These are phyloP conservation scores for Scaptodrosophila latifasciaeformis DNA, from an alignment of 2,888 invertebrate species.

Conservation along the genomic window DNA sequence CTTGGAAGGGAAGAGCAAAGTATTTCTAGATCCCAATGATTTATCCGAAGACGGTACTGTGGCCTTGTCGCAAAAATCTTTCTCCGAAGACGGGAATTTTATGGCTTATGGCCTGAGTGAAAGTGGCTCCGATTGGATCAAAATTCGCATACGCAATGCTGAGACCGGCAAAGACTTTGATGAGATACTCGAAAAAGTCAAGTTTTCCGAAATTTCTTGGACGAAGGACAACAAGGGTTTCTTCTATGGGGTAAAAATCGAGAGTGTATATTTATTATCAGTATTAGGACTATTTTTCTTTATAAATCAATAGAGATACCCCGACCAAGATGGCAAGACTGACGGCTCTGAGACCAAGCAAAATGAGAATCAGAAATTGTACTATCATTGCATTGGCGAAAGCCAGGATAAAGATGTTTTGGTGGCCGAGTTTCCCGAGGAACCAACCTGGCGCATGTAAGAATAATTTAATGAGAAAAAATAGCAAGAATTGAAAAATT, in stretches of 20 bases:
- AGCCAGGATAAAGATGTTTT: slow-evolving; percentile 90
- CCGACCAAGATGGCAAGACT: slow-evolving; percentile 86
- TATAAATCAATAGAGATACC: slow-evolving; percentile 81
- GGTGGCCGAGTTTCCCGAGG: slow-evolving; percentile 91
- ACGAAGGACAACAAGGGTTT: slow-evolving; percentile 95
- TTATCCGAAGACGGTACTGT: slow-evolving; percentile 94
- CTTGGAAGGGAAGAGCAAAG: slow-evolving; percentile 83
- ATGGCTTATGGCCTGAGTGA: slow-evolving; percentile 94
- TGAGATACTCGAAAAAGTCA: slow-evolving; percentile 93
- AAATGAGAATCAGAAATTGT: slow-evolving; percentile 93
- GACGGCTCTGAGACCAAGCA: slow-evolving; percentile 94
- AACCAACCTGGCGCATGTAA: slow-evolving; percentile 94
- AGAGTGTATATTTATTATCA: background rate
- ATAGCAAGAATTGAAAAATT: background rate
- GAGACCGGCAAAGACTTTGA: slow-evolving; percentile 86
- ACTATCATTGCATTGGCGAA: slow-evolving; percentile 92
- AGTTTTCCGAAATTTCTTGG: slow-evolving; percentile 94
- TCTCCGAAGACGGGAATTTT: slow-evolving; percentile 91
- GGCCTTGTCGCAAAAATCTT: slow-evolving; percentile 83
- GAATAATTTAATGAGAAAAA: slow-evolving; percentile 15
- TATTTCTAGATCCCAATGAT: slow-evolving; percentile 96
- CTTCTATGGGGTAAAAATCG: slow-evolving; percentile 87
- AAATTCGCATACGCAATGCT: slow-evolving; percentile 88
- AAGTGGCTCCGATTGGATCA: slow-evolving; percentile 97
- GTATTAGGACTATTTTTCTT: background rate